Conservation (phyloP, 2,797 vertebrate species). For the Sarcophilus harrisii region DNA sequence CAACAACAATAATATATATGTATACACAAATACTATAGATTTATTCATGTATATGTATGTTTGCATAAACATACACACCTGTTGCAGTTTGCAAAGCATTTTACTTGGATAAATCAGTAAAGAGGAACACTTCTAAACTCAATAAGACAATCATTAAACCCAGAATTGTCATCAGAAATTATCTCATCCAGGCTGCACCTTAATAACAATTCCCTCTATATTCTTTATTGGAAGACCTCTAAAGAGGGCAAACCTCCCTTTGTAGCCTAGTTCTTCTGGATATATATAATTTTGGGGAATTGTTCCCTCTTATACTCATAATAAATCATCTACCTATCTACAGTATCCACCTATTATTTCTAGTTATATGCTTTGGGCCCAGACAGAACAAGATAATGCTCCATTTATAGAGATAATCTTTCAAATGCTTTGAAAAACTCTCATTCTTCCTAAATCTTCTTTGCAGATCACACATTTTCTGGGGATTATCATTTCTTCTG, state of each 20-base stretch:
- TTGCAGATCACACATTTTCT: not conserved
- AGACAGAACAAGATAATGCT: not conserved
- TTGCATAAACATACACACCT: not conserved
- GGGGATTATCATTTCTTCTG: not conserved
- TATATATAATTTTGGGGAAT: not conserved
- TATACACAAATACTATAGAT: no score
- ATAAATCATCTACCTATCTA: not conserved
- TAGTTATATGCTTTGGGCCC: not conserved
- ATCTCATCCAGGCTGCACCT: not conserved
- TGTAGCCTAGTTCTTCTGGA: not conserved
- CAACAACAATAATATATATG: no score
- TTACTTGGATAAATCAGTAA: not conserved
- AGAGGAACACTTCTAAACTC: not conserved
- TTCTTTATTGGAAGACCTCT: not conserved
- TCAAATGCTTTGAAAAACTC: not conserved
- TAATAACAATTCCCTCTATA: not conserved
- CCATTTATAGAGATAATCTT: not conserved
- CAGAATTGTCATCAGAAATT: not conserved
- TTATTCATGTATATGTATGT: not conserved
- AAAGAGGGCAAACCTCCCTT: not conserved
- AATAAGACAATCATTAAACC: not conserved
- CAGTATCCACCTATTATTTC: not conserved
- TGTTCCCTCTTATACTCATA: not conserved
- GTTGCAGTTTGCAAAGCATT: not conserved
- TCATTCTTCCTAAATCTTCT: not conserved